A percentile compares a stretch with the other conserved stretches of the same genome.
Evolutionary conservation across 2,113 vertebrate genomes (phyloP).

Genomic region (Myodes glareolus): DNA sequence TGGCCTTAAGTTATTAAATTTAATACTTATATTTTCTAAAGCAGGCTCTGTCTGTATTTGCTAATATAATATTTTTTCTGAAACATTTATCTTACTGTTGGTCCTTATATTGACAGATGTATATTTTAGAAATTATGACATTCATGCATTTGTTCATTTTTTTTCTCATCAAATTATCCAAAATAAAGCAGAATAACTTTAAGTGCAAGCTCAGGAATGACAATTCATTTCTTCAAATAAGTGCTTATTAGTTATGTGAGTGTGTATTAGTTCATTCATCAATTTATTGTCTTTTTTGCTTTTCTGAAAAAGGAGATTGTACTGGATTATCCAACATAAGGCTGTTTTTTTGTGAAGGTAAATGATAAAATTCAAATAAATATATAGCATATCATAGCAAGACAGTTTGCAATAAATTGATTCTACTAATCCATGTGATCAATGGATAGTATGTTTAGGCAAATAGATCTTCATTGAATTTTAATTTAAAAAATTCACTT

Average conservation of each 20-base stretch:
- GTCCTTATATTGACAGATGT: too few relatives aligned
- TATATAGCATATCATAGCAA: neutral
- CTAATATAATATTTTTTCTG: too few relatives aligned
- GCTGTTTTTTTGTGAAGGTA: neutral
- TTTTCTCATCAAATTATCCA: neutral
- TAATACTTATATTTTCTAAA: too few relatives aligned
- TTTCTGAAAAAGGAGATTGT: neutral
- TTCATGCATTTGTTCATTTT: neutral
- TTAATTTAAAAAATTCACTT: neutral
- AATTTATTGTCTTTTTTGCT: neutral
- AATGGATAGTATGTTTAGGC: neutral
- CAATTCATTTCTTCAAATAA: neutral
- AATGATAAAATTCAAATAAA: too few relatives aligned
- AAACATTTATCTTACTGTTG: too few relatives aligned
- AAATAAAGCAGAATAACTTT: neutral
- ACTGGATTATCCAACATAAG: neutral
- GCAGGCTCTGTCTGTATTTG: too few relatives aligned
- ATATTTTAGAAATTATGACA: too few relatives aligned
- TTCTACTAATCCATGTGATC: neutral
- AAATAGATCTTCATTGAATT: neutral
- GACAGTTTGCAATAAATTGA: too few relatives aligned
- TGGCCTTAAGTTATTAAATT: too few relatives aligned
- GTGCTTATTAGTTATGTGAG: neutral
- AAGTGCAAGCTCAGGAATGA: neutral
- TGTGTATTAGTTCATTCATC: neutral